phyloP scores from a whole-genome alignment of 2,113 vertebrate species.

The Pelusios castaneus region DNA sequence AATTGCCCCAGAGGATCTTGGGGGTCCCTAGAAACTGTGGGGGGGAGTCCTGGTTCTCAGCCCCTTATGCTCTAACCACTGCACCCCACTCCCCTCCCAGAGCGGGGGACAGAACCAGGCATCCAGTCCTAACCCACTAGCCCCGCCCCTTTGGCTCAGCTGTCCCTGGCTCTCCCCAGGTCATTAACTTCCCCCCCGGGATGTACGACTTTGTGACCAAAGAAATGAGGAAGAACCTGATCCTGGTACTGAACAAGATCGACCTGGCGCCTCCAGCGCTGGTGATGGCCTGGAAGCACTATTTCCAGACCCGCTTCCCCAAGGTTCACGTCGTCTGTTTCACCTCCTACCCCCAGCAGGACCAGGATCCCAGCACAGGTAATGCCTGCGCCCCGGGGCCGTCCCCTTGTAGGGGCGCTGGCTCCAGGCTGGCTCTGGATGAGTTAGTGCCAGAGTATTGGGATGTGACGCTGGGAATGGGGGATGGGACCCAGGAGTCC shows the following conservation, averaged over 20 bases:
- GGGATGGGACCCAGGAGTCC: background rate
- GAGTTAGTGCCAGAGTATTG: background rate
- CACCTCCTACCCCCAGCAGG: constrained; percentile 80
- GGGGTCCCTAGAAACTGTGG: background rate
- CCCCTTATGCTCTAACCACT: background rate
- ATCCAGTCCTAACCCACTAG: background rate
- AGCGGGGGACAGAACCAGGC: background rate
- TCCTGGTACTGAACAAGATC: constrained; percentile 91
- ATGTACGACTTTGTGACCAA: constrained; percentile 87
- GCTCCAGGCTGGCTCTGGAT: background rate
- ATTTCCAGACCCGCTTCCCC: constrained; percentile 87
- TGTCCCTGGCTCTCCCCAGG: constrained; percentile 69
- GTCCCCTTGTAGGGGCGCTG: background rate
- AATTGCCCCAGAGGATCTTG: background rate
- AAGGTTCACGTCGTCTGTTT: constrained; percentile 86
- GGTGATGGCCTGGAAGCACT: constrained; percentile 91
- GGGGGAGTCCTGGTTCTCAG: background rate
- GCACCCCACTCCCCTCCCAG: background rate
- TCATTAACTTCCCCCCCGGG: constrained; percentile 88
- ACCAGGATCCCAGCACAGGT: constrained; percentile 69
- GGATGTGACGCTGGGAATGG: background rate
- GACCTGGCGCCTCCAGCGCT: constrained; percentile 87
- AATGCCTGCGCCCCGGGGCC: background rate
- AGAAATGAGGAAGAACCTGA: constrained; percentile 83
- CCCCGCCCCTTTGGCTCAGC: background rate